Base-by-base conservation (phyloP, 2,797 vertebrate species). In the Glyptemys insculpta region DNA sequence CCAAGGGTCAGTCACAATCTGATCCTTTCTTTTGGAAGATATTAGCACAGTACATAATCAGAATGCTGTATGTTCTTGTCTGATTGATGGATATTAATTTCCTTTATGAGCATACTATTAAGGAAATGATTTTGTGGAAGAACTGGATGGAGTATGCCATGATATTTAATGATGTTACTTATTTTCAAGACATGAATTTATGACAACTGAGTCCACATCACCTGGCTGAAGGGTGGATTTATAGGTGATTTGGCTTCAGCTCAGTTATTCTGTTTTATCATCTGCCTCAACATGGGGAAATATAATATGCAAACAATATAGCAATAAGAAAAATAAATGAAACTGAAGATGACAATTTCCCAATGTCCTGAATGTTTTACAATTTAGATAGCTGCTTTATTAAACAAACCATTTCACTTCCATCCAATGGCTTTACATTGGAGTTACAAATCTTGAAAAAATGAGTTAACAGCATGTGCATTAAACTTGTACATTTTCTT, bases 81-180 rank as follows among this genome's bases (percentile, higher is more conserved):
- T 96, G 87, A 92, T 80, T 95, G 91, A 96, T 76, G 89, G 49
- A 76, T 87, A 92, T 27, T 90, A 85, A 96, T 93, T 96, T 95
- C 37, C 59, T 96, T 92, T 91, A 89, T 27, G 80, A 96, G 87
- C 59, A 57, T 16, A 86, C 6, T 84, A 80, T 97, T 90, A 95
- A 94, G 68, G 94, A 97, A 96, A 96, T 81, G 81, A 90, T 87
- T 93, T 86, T 79, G 19, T 88, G 79, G 76, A 95, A 83, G 29
- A 93, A 94, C 52, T 91, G 68, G 65, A 86, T 94, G 81, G 92
- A 95, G 29, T 81, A 19, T 87, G 68, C 54, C 59, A 62, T 87
- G 59, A 85, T 89, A 83, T 95, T 96, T 95, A 95, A 97, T 91
- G 76, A 87, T 83, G 57, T 62, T 92, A 90, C 92, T 96, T 95